These are phyloP conservation scores for Gephyroberyx darwinii DNA, from an alignment of 2,797 vertebrate genomes.

Conservation along the genomic window DNA sequence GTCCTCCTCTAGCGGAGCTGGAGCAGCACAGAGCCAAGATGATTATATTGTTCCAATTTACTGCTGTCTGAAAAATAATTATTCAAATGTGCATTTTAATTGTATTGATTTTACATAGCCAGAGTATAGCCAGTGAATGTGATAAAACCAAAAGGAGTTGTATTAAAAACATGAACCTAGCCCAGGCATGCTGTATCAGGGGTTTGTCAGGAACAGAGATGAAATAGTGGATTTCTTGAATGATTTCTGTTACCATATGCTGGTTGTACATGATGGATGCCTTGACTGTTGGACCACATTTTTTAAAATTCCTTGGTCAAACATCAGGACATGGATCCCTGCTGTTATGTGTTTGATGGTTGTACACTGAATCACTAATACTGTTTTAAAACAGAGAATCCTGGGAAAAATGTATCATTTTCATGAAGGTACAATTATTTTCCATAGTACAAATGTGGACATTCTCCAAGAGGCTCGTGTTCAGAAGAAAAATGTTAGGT, in stretches of 20 bases:
- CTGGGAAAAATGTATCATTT: background rate
- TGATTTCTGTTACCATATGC: constrained; percentile 1
- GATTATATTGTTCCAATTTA: background rate
- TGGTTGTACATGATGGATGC: constrained; percentile 5
- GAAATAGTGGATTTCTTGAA: background rate
- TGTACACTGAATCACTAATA: background rate
- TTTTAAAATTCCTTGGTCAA: constrained; percentile 6
- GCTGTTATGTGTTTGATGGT: background rate
- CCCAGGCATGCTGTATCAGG: background rate
- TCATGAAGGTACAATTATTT: background rate
- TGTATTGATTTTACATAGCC: no score
- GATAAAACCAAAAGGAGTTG: background rate
- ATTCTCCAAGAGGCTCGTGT: constrained; percentile 22
- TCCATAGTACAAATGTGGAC: background rate
- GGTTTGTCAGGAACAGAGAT: background rate
- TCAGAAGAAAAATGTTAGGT: constrained; percentile 4
- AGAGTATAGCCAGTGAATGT: background rate
- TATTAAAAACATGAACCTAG: background rate
- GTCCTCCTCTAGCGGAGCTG: constrained; percentile 1
- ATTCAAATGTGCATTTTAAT: background rate
- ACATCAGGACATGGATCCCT: constrained; percentile 12
- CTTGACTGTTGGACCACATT: constrained; percentile 23
- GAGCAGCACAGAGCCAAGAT: background rate
- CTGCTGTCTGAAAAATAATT: background rate
- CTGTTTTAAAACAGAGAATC: background rate